Evolutionary conservation across 2,888 invertebrate genomes (phyloP), one percentile per base, ranked within the genome.

Genomic region (Sinodicranocentrus sp.): DNA sequence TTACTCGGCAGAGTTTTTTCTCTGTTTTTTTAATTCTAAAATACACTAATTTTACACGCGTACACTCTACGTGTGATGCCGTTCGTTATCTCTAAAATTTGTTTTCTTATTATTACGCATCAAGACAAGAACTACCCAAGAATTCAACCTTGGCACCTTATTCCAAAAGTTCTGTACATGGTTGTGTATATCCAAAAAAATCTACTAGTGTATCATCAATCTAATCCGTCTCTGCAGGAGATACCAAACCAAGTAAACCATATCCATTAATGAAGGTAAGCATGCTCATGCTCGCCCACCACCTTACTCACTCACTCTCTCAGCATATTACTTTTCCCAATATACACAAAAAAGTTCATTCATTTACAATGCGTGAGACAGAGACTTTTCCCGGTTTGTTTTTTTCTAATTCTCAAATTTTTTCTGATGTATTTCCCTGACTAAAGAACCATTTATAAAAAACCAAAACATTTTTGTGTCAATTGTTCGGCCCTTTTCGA

Each of bases 401-500:
- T 80, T 78, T 63, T 44, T 48, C 67, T 80, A 80, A 80, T 80
- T 80, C 80, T 72, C 71, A 80, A 65, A 61, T 78, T 68, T 79
- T 80, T 67, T 65, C 68, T 57, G 57, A 57, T 57, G 57, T 73
- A 8, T 65, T 33, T 17, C 23, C 25, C 54, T 33, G 67, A 15
- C n/a, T 59, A 26, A 19, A 67, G 67, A 54, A 19, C 72, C 73
- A 80, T 80, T 80, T 80, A 80, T 72, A 80, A 80, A 80, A 80
- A 80, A 80, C 67, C 80, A 80, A 80, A 80, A 80, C 80, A 80
- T 80, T 80, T 73, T 73, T 80, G 65, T 73, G 57, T 80, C 80
- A 65, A 67, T 78, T 33, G 17, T 28, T 80, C 80, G 80, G 80
- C 19, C n/a, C 19, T 80, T 43, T 54, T 44, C 80, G 80, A 25